Evolutionary conservation across 1,140 invertebrate species (phyloP), one percentile per base, ranked within the genome.

Genomic region (Oedothorax gibbosus): DNA sequence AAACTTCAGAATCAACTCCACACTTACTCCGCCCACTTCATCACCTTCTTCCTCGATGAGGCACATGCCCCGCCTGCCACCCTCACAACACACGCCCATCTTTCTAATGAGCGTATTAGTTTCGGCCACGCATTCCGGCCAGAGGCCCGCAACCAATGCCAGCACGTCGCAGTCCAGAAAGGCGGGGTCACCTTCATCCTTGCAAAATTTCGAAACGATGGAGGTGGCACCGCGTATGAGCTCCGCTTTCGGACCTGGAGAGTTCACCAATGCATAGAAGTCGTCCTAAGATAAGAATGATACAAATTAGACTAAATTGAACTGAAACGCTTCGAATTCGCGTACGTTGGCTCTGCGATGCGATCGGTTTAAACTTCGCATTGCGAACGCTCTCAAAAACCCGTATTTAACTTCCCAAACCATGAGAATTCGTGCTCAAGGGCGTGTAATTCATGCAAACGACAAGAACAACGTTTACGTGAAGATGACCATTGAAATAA

Each of bases 111-210:
- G 50, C 18, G 10, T 50, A 6, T 65, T 65, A 14, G 15, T 49
- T 7, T n/a, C 7, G 8, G 35, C 54, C 14, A 80, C 53, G n/a
- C 57, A 21, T 6, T 53, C 21, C 4, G 77, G 77, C 0, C 50
- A n/a, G 2, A 80, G 51, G 4, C 53, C 18, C 0, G 51, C 51
- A 21, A 18, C 62, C 18, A 6, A 14, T 6, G 77, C 77, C 0
- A 80, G n/a, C 12, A 79, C 7, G 14, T 79, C 77, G 21, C 77
- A 79, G 15, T 79, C 77, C 64, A 68, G 9, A 7, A 66, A 79
- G n/a, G 21, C 14, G 11, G 9, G 20, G 64, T 18, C 20, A 8
- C 53, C 77, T 14, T 66, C 62, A 50, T 21, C 53, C 10, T n/a
- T 14, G 50, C 77, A 79, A 9, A 21, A 8, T 12, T 79, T 51